A percentile compares a stretch with the other conserved stretches of the same genome.
Evolutionary conservation across 1,140 invertebrate species (phyloP).

Genomic region (Neodiprion fabricii): DNA sequence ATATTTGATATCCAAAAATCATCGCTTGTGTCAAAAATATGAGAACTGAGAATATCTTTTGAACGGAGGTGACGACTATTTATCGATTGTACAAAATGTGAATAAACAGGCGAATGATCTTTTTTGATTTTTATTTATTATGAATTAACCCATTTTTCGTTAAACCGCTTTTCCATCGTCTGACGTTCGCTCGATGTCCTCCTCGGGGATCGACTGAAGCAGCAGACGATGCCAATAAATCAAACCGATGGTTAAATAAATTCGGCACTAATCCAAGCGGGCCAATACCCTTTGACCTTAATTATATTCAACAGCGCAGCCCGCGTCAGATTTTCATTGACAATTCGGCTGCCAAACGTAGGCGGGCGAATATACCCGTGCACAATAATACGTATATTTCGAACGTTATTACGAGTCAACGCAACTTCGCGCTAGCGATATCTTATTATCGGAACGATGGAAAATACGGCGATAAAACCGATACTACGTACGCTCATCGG

Average conservation of each 20-base stretch:
- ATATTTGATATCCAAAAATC: not conserved
- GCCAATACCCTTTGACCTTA: slow-evolving; percentile 53
- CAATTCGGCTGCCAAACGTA: slow-evolving; percentile 46
- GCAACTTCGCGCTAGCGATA: not conserved
- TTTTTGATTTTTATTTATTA: no score
- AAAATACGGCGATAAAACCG: not conserved
- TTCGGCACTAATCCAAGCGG: slow-evolving; percentile 50
- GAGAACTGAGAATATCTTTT: no score
- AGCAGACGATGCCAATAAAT: slow-evolving; percentile 22
- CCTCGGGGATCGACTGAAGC: slow-evolving; percentile 34
- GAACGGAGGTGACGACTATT: no score
- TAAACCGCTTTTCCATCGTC: no score
- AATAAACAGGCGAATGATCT: no score
- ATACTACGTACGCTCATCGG: not conserved
- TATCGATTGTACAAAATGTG: no score
- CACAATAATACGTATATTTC: not conserved
- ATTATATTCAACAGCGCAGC: slow-evolving; percentile 35
- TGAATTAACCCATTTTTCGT: no score
- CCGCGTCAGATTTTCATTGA: slow-evolving; percentile 55
- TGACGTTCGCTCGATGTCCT: not conserved
- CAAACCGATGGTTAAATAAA: slow-evolving; percentile 35
- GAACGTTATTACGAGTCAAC: not conserved
- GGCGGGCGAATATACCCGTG: slow-evolving; percentile 10
- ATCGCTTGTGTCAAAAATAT: no score
- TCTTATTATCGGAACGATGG: no score